Conservation (phyloP, 2,797 vertebrate genomes). For the Notolabrus celidotus region DNA sequence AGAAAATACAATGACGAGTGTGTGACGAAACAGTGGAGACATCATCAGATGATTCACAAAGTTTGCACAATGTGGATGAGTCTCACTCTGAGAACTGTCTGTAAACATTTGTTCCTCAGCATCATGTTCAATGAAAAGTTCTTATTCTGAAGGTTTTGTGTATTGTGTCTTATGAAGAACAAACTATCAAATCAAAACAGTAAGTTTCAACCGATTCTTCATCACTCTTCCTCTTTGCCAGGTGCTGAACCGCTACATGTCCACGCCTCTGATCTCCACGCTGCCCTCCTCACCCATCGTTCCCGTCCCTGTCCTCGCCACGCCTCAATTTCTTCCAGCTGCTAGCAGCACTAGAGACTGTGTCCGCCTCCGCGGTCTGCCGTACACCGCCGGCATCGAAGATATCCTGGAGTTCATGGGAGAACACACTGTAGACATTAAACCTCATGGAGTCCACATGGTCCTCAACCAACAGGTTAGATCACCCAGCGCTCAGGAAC, state of each 20-base stretch:
- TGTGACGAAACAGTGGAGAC: neutral
- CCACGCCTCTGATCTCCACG: slow-evolving; percentile 92
- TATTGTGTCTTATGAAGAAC: no score
- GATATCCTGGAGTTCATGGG: slow-evolving; percentile 97
- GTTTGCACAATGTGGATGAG: neutral
- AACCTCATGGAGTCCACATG: slow-evolving; percentile 97
- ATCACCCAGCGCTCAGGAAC: neutral
- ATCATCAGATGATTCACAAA: neutral
- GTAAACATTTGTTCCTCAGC: no score
- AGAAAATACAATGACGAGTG: neutral
- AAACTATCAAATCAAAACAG: no score
- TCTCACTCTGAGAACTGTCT: neutral
- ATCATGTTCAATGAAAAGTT: no score
- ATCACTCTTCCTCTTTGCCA: slow-evolving; percentile 55
- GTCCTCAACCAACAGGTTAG: slow-evolving; percentile 97
- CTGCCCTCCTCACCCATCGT: slow-evolving; percentile 91
- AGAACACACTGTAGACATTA: slow-evolving; percentile 93
- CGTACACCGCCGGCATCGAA: slow-evolving; percentile 94
- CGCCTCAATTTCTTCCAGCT: slow-evolving; percentile 89
- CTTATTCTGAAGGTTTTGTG: no score
- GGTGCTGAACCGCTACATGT: slow-evolving; percentile 96
- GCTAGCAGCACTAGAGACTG: slow-evolving; percentile 90
- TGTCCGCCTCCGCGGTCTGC: slow-evolving; percentile 92
- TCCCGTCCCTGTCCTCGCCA: slow-evolving; percentile 85
- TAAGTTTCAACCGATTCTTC: no score